Conservation (phyloP, 2,888 invertebrate genomes). For the Lucinisca nassula region DNA sequence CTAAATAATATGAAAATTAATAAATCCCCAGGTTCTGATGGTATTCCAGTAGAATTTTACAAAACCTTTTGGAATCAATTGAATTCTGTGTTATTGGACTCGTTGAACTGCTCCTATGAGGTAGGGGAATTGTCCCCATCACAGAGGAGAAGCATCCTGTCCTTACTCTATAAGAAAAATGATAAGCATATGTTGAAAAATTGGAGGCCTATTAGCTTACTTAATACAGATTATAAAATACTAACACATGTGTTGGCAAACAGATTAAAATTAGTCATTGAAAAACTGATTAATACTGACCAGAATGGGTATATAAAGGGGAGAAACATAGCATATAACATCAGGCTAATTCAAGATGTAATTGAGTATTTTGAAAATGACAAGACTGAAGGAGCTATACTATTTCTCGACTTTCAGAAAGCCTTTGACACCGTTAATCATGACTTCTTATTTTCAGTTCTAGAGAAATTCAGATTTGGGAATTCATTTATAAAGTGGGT, state of each 20-base stretch:
- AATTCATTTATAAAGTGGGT: neutral
- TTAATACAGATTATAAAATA: constrained; percentile 25
- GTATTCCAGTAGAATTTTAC: constrained; percentile 40
- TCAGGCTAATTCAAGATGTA: constrained; percentile 28
- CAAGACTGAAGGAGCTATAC: constrained; percentile 9
- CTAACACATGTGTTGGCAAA: neutral
- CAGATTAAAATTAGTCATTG: constrained; percentile 3
- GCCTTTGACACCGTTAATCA: neutral
- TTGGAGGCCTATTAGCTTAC: constrained; percentile 29
- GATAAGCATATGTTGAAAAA: constrained; percentile 7
- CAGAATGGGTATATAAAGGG: constrained; percentile 28
- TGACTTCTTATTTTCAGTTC: neutral
- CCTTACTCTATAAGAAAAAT: constrained; percentile 4
- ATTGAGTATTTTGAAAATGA: constrained; percentile 17
- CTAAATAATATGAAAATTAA: constrained; percentile 37
- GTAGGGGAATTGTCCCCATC: constrained; percentile 17
- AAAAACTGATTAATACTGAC: neutral
- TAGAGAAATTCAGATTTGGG: constrained; percentile 17
- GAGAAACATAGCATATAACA: constrained; percentile 24
- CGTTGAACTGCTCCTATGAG: constrained; percentile 21
- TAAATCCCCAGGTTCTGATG: constrained; percentile 39
- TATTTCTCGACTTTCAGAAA: constrained; percentile 16
- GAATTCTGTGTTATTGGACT: neutral
- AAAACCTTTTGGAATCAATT: constrained; percentile 25
- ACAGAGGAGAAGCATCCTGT: constrained; percentile 22